A percentile compares a stretch with the other conserved stretches of the same genome.
phyloP scores from a whole-genome alignment of 2,113 vertebrate genomes.

The Girardinichthys multiradiatus region DNA sequence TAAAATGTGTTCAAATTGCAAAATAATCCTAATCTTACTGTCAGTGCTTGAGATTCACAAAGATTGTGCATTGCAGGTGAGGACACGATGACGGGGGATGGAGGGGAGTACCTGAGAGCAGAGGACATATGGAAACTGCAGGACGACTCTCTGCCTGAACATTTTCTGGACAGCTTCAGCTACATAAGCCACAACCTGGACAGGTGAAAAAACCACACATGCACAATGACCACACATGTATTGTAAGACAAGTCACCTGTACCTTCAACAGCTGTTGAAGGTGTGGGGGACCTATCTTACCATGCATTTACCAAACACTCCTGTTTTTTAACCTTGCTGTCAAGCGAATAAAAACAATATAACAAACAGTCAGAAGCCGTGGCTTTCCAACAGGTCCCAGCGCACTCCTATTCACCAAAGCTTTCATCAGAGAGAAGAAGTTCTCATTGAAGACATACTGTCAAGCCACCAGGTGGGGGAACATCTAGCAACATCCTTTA shows the following conservation, averaged over 20 bases:
- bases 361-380: neutral
- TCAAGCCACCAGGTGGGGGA: constrained; percentile 88
- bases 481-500: neutral
- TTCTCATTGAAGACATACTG: constrained; percentile 90
- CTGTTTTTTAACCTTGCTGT: neutral
- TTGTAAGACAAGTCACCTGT: neutral
- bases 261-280: too few species aligned
- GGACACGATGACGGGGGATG: constrained; percentile 97
- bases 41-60: too few species aligned
- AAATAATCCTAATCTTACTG: too few species aligned
- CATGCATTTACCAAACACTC: too few species aligned
- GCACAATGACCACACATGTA: neutral
- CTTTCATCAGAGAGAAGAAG: constrained; percentile 86
- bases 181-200: constrained; percentile 94
- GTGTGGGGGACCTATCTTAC: too few species aligned
- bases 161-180: constrained; percentile 93
- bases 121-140: constrained; percentile 96
- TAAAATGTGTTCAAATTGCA: too few species aligned
- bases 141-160: constrained; percentile 94
- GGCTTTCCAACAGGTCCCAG: constrained; percentile 81
- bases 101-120: constrained; percentile 93
- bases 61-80: constrained; percentile 81
- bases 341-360: neutral
- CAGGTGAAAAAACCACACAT: constrained; percentile 79
- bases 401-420: constrained; percentile 85